These are phyloP conservation scores for Papilio polyxenes DNA, from an alignment of 1,140 invertebrate genomes.

Conservation along the genomic window DNA sequence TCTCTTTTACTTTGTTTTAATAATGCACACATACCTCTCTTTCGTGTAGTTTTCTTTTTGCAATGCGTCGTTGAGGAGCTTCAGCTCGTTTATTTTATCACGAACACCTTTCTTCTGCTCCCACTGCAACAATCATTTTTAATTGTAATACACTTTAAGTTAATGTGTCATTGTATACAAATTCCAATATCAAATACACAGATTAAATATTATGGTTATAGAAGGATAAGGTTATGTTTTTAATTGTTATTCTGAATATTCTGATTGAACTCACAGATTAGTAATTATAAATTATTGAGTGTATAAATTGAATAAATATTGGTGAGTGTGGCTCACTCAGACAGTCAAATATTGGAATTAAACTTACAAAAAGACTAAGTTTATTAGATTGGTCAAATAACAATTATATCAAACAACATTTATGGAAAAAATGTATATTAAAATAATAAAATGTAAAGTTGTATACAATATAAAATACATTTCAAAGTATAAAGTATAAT, in stretches of 20 bases:
- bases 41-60: constrained; percentile 60
- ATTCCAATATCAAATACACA: too few relatives aligned
- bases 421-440: constrained; percentile 39
- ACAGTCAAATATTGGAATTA: neutral
- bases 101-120: constrained; percentile 47
- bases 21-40: constrained; percentile 56
- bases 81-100: constrained; percentile 54
- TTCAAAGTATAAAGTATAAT: neutral
- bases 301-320: neutral
- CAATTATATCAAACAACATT: constrained; percentile 27
- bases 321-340: neutral
- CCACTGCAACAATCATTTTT: constrained; percentile 47
- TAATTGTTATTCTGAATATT: too few relatives aligned
- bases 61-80: constrained; percentile 55
- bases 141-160: neutral
- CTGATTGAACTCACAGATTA: neutral
- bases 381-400: neutral
- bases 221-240: neutral
- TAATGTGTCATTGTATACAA: neutral
- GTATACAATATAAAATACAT: constrained; percentile 28
- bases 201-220: neutral
- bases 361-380: too few relatives aligned
- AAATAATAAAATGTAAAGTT: constrained; percentile 33
- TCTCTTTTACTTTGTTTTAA: neutral
- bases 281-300: neutral